Evolutionary conservation across 2,888 invertebrate species (phyloP).

Genomic region (Cyaniris semiargus): DNA sequence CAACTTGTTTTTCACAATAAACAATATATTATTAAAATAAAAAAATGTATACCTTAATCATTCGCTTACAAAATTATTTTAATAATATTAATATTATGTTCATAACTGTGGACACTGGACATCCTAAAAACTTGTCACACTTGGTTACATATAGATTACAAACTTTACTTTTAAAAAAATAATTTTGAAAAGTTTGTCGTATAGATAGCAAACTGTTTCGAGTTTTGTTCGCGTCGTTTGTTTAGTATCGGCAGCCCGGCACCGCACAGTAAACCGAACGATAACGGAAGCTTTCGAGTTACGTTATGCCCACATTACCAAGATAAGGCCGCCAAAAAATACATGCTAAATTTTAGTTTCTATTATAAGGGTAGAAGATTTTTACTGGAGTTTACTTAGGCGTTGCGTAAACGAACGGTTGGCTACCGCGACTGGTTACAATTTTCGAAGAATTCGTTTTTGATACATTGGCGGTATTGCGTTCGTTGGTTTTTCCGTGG

Average conservation of each 20-base stretch:
- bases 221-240: neutral
- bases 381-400: neutral
- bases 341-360: neutral
- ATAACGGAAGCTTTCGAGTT: conserved; percentile 12
- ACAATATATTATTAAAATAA: too few relatives aligned
- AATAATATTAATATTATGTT: too few relatives aligned
- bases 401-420: neutral
- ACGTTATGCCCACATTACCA: neutral
- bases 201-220: neutral
- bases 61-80: too few relatives aligned
- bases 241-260: neutral
- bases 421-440: neutral
- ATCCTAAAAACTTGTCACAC: too few relatives aligned
- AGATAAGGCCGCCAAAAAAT: neutral
- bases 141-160: too few relatives aligned
- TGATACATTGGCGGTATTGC: neutral
- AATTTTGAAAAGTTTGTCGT: neutral
- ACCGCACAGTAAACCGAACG: neutral
- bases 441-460: neutral
- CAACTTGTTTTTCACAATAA: too few relatives aligned
- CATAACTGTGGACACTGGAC: too few relatives aligned
- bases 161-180: too few relatives aligned
- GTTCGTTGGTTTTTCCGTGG: too few relatives aligned
- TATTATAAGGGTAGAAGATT: neutral
- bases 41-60: too few relatives aligned